A percentile compares a stretch with the other conserved stretches of the same genome.
These are phyloP conservation scores for Mastomys coucha DNA, from an alignment of 2,113 vertebrate genomes.

Conservation along the genomic window DNA sequence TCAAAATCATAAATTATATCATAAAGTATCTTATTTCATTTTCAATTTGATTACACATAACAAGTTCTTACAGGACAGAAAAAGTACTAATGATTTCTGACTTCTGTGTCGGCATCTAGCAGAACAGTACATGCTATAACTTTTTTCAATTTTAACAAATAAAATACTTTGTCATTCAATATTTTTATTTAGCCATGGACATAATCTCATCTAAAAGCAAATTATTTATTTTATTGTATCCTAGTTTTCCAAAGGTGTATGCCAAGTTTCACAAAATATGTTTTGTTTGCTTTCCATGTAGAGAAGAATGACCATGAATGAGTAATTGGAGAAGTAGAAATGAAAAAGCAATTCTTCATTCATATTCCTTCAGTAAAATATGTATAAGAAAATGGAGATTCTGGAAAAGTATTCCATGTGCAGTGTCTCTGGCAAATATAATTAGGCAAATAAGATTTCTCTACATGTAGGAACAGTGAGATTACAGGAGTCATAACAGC, in stretches of 20 bases:
- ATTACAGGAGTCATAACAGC: neutral
- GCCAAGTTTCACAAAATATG: neutral
- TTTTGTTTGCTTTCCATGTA: neutral
- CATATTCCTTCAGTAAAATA: neutral
- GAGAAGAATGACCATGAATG: neutral
- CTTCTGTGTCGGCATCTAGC: neutral
- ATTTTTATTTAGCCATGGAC: neutral
- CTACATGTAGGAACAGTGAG: neutral
- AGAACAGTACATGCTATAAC: neutral
- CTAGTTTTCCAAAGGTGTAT: neutral
- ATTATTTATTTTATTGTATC: neutral
- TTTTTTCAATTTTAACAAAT: conserved; percentile 17
- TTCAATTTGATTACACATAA: conserved; percentile 15
- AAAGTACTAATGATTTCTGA: conserved; percentile 23
- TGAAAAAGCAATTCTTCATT: neutral
- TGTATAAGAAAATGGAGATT: neutral
- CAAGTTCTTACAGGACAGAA: neutral
- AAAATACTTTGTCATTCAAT: neutral
- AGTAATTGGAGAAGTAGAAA: neutral
- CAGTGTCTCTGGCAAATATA: neutral
- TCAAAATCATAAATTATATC: neutral
- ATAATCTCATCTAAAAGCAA: neutral
- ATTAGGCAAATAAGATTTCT: neutral
- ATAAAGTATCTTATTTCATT: neutral
- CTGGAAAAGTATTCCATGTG: neutral